Evolutionary conservation across 2,797 vertebrate species (phyloP), one percentile per base, ranked within the genome.

Genomic region (Neosalanx taihuensis): DNA sequence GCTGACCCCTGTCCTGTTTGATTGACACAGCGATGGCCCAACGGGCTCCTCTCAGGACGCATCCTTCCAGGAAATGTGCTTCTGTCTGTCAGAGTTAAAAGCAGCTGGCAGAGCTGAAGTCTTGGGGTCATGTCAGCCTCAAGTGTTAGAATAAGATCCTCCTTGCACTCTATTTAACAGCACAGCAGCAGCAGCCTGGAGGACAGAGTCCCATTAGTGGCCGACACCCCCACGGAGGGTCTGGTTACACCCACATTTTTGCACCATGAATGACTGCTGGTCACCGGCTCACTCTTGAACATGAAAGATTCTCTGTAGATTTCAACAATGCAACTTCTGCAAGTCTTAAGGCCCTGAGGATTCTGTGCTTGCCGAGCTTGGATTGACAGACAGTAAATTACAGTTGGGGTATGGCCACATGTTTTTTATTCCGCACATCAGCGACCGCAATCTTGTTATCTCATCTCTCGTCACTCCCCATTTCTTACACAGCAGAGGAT

Each of bases 51-150:
- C 73, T 62, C 67, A 80, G 18, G 86, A 88, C 82, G 86, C 83
- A 31, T 77, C 87, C 92, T 92, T 92, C 92, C 89, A 83, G 88
- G 89, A 91, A 94, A 94, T 92, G 91, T 83, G 90, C 91, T 92
- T 76, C 82, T 90, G 88, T 93, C 94, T 89, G 91, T 91, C 91
- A 89, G 88, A 90, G 92, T 89, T 84, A 87, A 84, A 89, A 93
- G 92, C 93, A 93, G 93, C 90, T 90, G 92, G 91, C 90, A 84
- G 87, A 79, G 84, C 59, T 65, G 83, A 80, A 89, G 89, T 90
- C 78, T 86, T 89, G 78, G 85, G 93, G 93, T 92, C 90, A 87
- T 84, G 83, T 86, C 87, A 67, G 90, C 92, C 80, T 86, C 81
- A 74, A 78, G 91, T 79, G 90, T 92, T 92, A 92, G 92, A 92